phyloP scores from a whole-genome alignment of 2,113 vertebrate genomes.

The Daboia siamensis region DNA sequence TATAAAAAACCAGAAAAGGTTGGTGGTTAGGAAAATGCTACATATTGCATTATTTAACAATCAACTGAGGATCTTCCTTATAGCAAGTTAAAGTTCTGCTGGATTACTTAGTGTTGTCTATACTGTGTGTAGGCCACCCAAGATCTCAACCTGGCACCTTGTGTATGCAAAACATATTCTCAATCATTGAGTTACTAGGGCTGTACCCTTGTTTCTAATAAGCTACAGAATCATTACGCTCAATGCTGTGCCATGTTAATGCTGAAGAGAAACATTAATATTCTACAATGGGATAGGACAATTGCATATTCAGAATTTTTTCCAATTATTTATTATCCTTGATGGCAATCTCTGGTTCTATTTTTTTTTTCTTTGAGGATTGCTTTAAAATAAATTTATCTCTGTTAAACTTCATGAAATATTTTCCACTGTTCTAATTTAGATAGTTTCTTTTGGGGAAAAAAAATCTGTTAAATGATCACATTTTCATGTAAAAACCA shows the following conservation, averaged over 20 bases:
- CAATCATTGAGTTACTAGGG: neutral
- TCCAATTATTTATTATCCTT: neutral
- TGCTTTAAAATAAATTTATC: conserved; percentile 13
- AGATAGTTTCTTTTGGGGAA: conserved; percentile 15
- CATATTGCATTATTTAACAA: neutral
- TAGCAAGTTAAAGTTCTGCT: neutral
- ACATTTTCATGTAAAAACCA: conserved; percentile 37
- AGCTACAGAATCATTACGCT: neutral
- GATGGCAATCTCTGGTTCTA: neutral
- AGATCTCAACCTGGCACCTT: neutral
- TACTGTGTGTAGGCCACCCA: neutral
- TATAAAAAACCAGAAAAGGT: neutral
- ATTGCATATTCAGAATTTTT: neutral
- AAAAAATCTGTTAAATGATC: conserved; percentile 40
- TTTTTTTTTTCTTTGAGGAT: neutral
- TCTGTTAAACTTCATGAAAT: conserved; percentile 19
- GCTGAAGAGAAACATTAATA: neutral
- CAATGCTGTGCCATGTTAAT: neutral
- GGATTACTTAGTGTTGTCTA: neutral
- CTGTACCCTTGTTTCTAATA: neutral
- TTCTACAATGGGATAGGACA: neutral
- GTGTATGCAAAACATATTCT: neutral
- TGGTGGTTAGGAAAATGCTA: neutral
- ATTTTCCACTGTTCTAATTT: conserved; percentile 25
- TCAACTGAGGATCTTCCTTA: neutral